Base-by-base conservation (phyloP, 2,113 vertebrate species). In the Peromyscus maniculatus region DNA sequence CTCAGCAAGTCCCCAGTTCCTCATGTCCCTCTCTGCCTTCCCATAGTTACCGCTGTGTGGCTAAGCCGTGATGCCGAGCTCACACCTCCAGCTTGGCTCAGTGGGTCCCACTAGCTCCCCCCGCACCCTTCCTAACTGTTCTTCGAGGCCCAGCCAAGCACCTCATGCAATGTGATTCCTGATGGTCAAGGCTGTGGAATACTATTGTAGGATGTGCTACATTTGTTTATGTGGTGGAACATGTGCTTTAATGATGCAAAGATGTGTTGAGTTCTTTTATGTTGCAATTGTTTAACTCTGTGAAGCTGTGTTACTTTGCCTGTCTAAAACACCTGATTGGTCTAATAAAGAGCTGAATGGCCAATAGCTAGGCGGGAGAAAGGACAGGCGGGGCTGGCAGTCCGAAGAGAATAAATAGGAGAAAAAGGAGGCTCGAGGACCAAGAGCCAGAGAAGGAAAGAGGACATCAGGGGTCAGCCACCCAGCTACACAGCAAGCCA, bases 151-250 rank as follows among this genome's bases (percentile, higher is more conserved):
- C 80, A 43, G 59, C 82, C 83, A 59, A 78, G 83, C 78, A 43
- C 43, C 16, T 0, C 10, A 71, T 0, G 0, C 2, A 22, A 11
- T 5, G 15, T 72, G 31, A 83, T 1, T 0, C 31, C 43, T 36
- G 2, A n/a, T 10, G 39, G 36, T 72, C 71, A 39, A 8, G 21
- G 71, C 21, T 21, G 36, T 72, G 36, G 33, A 21, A 72, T 72
- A 72, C n/a, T 72, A 21, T 8, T 22, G n/a, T 12, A 69, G 33
- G 67, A 69, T 39, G 8, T n/a, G 69, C 21, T 72, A 39, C 8
- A 72, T 10, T 72, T n/a, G 36, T 39, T 72, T n/a, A 72, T 10
- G 71, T 19, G 21, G 71, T 21, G 19, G 71, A 22, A 39, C 71
- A 72, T n/a, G n/a, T 72, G 36, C 36, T 72, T 39, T 72, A 72